phyloP scores from a whole-genome alignment of 2,113 vertebrate species.

The Clarias batrachus region DNA sequence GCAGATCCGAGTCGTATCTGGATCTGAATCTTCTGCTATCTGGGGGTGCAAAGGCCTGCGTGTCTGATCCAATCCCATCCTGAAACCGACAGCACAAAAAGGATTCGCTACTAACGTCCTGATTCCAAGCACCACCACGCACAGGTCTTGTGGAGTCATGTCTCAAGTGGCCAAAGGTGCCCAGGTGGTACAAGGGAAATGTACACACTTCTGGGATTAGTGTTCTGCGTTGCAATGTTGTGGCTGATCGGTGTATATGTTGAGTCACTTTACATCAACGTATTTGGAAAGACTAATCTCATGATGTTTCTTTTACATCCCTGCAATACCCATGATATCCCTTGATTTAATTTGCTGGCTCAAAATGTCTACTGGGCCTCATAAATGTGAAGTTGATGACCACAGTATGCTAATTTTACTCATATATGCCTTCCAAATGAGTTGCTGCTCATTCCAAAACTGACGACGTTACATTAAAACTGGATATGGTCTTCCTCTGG shows the following conservation, averaged over 20 bases:
- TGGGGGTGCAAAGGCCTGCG: too few species aligned
- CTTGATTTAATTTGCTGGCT: neutral
- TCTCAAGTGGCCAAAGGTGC: too few species aligned
- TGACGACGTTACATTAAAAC: neutral
- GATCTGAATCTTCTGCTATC: too few species aligned
- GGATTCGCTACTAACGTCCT: too few species aligned
- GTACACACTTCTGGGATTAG: too few species aligned
- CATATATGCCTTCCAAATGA: neutral
- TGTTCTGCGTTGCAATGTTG: too few species aligned
- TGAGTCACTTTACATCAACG: neutral
- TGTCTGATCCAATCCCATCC: too few species aligned
- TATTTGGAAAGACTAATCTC: neutral
- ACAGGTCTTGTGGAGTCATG: too few species aligned
- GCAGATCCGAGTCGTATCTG: too few species aligned
- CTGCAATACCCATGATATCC: neutral
- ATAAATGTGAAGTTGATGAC: neutral
- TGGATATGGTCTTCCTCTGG: neutral
- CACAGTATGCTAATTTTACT: neutral
- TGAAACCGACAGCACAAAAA: too few species aligned
- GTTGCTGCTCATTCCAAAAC: neutral
- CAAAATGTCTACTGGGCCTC: neutral
- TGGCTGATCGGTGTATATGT: neutral
- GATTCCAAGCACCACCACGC: too few species aligned
- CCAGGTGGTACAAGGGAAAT: too few species aligned
- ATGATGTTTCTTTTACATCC: neutral